phyloP scores from a whole-genome alignment of 2,113 vertebrate species.

The Peucedramus taeniatus region DNA sequence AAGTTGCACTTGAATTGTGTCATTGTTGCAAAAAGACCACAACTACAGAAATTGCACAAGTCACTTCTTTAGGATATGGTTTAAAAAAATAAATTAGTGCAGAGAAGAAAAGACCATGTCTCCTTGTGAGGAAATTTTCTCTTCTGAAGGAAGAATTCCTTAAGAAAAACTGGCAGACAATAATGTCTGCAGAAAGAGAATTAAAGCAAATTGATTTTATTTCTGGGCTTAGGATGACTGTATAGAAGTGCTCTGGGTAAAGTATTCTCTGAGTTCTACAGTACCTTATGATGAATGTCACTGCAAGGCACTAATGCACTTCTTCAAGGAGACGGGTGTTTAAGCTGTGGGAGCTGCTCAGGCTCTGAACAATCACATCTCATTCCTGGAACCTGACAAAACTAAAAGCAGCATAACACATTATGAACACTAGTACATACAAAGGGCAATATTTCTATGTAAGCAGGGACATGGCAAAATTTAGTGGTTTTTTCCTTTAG shows the following conservation, averaged over 20 bases:
- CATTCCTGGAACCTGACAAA: neutral
- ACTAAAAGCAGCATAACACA: neutral
- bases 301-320: neutral
- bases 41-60: neutral
- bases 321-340: neutral
- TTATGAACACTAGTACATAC: neutral
- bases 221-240: neutral
- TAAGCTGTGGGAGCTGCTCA: neutral
- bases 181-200: neutral
- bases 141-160: neutral
- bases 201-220: neutral
- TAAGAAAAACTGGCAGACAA: neutral
- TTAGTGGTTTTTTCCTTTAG: neutral
- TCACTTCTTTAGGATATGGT: neutral
- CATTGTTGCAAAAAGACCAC: neutral
- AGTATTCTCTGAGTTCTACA: neutral
- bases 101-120: neutral
- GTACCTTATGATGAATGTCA: neutral
- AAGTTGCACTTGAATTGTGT: neutral
- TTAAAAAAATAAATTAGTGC: neutral
- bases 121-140: neutral
- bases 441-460: neutral
- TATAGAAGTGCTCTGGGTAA: neutral
- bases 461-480: neutral
- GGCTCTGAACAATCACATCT: neutral